Conservation (phyloP, 2,888 invertebrate genomes). For the Romanomermis culicivorax region DNA sequence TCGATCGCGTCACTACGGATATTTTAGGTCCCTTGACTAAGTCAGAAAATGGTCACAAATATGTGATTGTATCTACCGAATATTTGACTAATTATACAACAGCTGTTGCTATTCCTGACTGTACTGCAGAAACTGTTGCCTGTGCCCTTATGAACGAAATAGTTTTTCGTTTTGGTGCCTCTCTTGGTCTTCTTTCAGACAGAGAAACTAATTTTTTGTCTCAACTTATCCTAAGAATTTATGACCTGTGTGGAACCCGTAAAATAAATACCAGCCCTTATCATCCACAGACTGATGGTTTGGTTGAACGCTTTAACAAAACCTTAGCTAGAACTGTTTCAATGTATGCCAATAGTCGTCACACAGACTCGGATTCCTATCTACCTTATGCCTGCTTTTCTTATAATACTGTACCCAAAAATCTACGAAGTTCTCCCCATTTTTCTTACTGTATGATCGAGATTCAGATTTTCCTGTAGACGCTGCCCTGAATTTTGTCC, state of each 20-base stretch:
- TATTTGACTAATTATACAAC: conserved; percentile 3
- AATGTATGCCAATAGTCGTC: background rate
- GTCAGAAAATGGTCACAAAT: conserved; percentile 3
- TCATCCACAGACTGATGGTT: too few relatives aligned
- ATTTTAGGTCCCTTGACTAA: background rate
- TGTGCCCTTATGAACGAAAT: background rate
- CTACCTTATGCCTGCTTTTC: background rate
- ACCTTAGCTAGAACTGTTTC: background rate
- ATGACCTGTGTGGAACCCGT: background rate
- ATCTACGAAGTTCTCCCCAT: background rate
- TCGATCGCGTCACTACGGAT: background rate
- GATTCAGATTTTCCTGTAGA: background rate
- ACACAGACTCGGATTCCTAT: background rate
- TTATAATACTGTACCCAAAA: background rate
- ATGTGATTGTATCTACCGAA: conserved; percentile 5
- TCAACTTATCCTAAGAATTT: background rate
- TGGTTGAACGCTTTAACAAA: too few relatives aligned
- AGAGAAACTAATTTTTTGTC: background rate
- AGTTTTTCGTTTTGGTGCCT: background rate
- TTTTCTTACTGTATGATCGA: background rate
- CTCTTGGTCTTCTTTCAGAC: background rate
- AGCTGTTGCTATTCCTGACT: background rate
- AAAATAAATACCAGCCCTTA: background rate
- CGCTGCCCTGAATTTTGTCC: background rate
- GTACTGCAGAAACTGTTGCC: background rate